Percentiles rank a stretch among this genome's conserved stretches.
These are phyloP conservation scores for Alosa alosa DNA, from an alignment of 2,113 vertebrate genomes.

Conservation along the genomic window DNA sequence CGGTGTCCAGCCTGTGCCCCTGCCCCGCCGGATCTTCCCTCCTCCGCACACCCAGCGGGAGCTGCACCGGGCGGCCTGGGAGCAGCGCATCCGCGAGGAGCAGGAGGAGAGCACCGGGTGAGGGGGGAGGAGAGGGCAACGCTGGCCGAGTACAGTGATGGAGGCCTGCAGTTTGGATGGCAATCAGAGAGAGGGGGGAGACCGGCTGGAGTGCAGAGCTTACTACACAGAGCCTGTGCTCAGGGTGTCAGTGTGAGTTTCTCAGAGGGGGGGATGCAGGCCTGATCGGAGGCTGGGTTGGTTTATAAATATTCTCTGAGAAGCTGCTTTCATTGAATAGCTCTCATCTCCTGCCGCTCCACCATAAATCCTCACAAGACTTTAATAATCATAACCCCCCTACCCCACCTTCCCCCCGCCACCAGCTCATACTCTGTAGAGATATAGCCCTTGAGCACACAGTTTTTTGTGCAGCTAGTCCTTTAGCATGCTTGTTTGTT, in stretches of 20 bases:
- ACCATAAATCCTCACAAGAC: slow-evolving; percentile 9
- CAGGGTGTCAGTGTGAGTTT: background rate
- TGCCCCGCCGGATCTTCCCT: slow-evolving; percentile 79
- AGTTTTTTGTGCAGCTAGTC: slow-evolving; percentile 14
- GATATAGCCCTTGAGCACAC: slow-evolving; percentile 16
- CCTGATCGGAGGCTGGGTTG: background rate
- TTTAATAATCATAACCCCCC: background rate
- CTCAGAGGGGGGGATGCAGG: background rate
- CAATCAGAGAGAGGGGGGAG: slow-evolving; percentile 5
- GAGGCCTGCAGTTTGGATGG: slow-evolving; percentile 6
- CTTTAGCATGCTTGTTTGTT: slow-evolving; percentile 21
- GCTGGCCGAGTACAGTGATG: slow-evolving; percentile 1
- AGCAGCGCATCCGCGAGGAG: slow-evolving; percentile 88
- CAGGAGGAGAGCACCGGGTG: slow-evolving; percentile 68
- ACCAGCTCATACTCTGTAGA: background rate
- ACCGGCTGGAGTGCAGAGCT: background rate
- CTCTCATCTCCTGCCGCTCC: slow-evolving; percentile 10
- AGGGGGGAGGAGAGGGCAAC: slow-evolving; percentile 18
- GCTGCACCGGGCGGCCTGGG: slow-evolving; percentile 87
- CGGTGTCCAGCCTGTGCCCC: slow-evolving; percentile 78
- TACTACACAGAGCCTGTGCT: slow-evolving; percentile 27
- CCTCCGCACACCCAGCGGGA: slow-evolving; percentile 81
- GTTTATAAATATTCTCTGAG: slow-evolving; percentile 20
- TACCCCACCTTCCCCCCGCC: background rate
- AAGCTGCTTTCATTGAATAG: slow-evolving; percentile 21